Evolutionary conservation across 2,888 invertebrate genomes (phyloP).

Genomic region (Trichogramma evanescens): DNA sequence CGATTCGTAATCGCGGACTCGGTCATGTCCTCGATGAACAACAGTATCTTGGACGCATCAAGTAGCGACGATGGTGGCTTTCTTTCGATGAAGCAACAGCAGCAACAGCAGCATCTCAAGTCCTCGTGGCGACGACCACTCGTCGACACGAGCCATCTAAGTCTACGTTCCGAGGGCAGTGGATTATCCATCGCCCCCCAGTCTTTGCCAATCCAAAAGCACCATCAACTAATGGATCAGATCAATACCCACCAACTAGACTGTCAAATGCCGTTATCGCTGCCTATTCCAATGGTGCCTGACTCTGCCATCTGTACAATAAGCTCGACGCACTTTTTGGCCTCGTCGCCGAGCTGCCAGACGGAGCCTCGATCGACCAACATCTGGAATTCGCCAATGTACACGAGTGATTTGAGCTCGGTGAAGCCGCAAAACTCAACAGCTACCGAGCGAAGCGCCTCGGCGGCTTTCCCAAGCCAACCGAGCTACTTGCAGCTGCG

Average conservation of each 20-base stretch:
- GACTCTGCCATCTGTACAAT: slow-evolving; percentile 5
- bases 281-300: too few species aligned
- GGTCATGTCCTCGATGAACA: slow-evolving; percentile 50
- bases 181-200: slow-evolving; percentile 45
- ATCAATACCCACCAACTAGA: too few species aligned
- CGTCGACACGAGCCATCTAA: slow-evolving; percentile 61
- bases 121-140: slow-evolving; percentile 61
- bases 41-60: slow-evolving; percentile 56
- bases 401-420: slow-evolving; percentile 82
- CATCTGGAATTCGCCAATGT: slow-evolving; percentile 59
- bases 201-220: slow-evolving; percentile 11
- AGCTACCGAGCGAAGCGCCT: slow-evolving; percentile 72
- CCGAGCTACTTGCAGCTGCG: slow-evolving; percentile 62
- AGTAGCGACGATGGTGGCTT: slow-evolving; percentile 82
- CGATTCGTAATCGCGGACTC: slow-evolving; percentile 62
- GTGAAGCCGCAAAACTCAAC: slow-evolving; percentile 69
- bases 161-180: slow-evolving; percentile 61
- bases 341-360: slow-evolving; percentile 48
- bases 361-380: slow-evolving; percentile 10
- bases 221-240: too few species aligned
- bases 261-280: too few species aligned
- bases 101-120: slow-evolving; percentile 47
- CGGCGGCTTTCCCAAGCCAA: slow-evolving; percentile 52
- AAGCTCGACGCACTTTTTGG: slow-evolving; percentile 33
- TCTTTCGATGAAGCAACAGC: slow-evolving; percentile 52